Base-by-base conservation (phyloP, 2,888 invertebrate genomes). In the Psylliodes chrysocephalus region DNA sequence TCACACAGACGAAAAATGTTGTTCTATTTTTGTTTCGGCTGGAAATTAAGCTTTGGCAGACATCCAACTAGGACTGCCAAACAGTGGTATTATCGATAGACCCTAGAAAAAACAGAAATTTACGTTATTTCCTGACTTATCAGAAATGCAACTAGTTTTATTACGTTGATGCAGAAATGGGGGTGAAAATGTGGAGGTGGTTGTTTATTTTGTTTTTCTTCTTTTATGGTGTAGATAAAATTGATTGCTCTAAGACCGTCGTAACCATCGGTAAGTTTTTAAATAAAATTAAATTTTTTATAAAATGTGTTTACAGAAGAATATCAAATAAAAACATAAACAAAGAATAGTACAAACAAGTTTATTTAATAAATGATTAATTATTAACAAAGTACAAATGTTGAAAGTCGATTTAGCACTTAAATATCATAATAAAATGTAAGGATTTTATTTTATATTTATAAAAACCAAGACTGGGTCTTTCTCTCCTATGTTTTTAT, bases 11-110 rank as follows among this genome's bases (percentile, higher is more conserved):
- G 33, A 33, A 33, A 33, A 33, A n/a, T 7, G n/a, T 33, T 35
- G 49, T 25, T 49, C 49, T 49, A 49, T 49, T 49, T 49, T 49
- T 49, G 28, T 30, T 17, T 8, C 49, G 14, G 28, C 14, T n/a
- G 12, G 30, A 30, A 28, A 28, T 28, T 49, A 49, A 49, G 2
- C 17, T 3, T 49, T 49, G 49, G 49, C 28, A 3, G 15, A 8
- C 6, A n/a, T 19, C 49, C 49, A 49, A 49, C 10, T 49, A 10
- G 42, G 17, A 42, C 18, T 42, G 17, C 10, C 18, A 42, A 18
- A 15, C 42, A 42, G 1, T 8, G 1, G 8, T 8, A 1, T 42
- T 6, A 18, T 15, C 28, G 28, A 30, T 4, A 49, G 19, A 12
- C 8, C 28, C 28, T 15, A 28, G 49, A 28, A 49, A 49, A 49